Evolutionary conservation across 2,888 invertebrate genomes (phyloP).

Genomic region (Aphodius sticticus): DNA sequence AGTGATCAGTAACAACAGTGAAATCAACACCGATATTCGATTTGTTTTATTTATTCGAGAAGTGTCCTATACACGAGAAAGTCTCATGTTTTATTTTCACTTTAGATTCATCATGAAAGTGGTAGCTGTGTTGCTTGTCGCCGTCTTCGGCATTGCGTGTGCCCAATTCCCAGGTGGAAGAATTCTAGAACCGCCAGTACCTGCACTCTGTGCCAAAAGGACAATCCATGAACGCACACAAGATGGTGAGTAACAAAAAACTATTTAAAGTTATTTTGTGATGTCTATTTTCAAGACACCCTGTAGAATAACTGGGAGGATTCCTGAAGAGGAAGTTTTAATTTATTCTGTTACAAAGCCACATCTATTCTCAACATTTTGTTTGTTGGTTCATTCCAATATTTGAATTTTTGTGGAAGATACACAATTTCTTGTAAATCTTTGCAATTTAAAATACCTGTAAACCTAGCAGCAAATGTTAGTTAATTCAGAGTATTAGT

Average conservation of each 20-base stretch:
- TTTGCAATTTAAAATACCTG: no score
- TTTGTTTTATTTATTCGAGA: not conserved
- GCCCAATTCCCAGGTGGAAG: constrained; percentile 82
- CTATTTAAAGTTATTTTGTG: constrained; percentile 10
- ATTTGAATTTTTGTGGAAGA: no score
- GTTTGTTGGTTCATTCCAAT: no score
- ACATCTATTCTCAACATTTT: no score
- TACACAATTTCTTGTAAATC: no score
- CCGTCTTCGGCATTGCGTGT: constrained; percentile 61
- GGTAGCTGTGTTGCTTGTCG: constrained; percentile 53
- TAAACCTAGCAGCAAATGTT: no score
- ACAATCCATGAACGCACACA: constrained; percentile 74
- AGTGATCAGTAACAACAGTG: constrained; percentile 26
- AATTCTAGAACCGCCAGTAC: constrained; percentile 80
- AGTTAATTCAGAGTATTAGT: no score
- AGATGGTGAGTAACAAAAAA: constrained; percentile 69
- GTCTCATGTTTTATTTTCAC: constrained; percentile 16
- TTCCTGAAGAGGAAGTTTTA: no score
- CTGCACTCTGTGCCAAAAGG: constrained; percentile 77
- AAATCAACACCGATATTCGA: not conserved
- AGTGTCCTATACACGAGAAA: constrained; percentile 8
- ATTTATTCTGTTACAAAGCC: no score
- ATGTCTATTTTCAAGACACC: not conserved
- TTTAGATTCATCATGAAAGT: constrained; percentile 43
- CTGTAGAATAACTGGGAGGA: no score